Evolutionary conservation across 2,888 invertebrate genomes (phyloP).

Genomic region (Caenorhabditis becei): DNA sequence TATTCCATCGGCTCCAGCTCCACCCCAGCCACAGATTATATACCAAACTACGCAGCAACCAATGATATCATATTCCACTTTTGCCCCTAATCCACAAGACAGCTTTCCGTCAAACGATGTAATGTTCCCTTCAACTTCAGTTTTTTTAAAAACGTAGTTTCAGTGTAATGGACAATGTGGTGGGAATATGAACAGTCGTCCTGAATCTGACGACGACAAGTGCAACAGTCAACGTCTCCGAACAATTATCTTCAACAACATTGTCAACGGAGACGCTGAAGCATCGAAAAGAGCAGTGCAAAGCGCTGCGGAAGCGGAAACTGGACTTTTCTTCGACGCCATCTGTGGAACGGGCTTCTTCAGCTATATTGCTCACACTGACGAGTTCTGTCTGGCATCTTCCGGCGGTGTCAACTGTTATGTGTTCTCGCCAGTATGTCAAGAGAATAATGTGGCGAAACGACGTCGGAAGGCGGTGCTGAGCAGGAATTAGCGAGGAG

Average conservation of each 20-base stretch:
- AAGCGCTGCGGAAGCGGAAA: constrained; percentile 74
- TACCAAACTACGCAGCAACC: constrained; percentile 31
- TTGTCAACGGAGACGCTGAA: constrained; percentile 74
- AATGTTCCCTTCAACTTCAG: too few species aligned
- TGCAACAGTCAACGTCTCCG: constrained; percentile 77
- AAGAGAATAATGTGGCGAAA: constrained; percentile 18
- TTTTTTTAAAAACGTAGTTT: background rate
- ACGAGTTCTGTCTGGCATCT: constrained; percentile 76
- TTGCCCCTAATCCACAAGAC: constrained; percentile 28
- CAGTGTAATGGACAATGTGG: constrained; percentile 43
- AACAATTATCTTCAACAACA: constrained; percentile 75
- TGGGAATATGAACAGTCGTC: background rate
- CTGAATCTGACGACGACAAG: constrained; percentile 72
- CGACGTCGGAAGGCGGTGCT: constrained; percentile 13
- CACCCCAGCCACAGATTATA: constrained; percentile 41
- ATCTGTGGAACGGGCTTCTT: constrained; percentile 82
- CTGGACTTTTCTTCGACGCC: constrained; percentile 76
- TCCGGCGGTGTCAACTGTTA: constrained; percentile 78
- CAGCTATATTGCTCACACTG: constrained; percentile 80
- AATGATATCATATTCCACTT: constrained; percentile 24
- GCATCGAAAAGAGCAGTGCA: constrained; percentile 78
- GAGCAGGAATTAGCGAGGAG: constrained; percentile 25
- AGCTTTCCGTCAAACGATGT: constrained; percentile 5
- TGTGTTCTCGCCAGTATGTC: constrained; percentile 73
- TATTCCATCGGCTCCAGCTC: constrained; percentile 25